Conservation (phyloP, 2,113 vertebrate genomes). For the Tychaedon coryphoeus region DNA sequence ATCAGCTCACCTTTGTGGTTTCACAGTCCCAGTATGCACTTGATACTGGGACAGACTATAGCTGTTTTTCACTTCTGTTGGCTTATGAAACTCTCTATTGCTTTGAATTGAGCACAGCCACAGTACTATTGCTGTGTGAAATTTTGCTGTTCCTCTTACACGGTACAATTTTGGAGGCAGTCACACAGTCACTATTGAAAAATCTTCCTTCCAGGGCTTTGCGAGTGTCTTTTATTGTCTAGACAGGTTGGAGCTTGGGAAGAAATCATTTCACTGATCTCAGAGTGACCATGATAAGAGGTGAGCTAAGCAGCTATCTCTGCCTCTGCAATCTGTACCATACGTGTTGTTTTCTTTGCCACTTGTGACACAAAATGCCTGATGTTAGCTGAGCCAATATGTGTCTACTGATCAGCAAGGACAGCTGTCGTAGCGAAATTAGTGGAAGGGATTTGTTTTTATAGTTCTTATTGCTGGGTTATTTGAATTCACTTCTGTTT, state of each 20-base stretch:
- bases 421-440: not conserved
- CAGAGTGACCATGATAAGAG: not conserved
- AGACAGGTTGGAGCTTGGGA: not conserved
- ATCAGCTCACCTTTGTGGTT: not conserved
- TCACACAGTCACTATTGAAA: not conserved
- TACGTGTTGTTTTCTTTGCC: not conserved
- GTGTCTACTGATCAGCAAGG: not conserved
- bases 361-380: not conserved
- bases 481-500: not conserved
- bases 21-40: not conserved
- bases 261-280: not conserved
- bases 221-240: not conserved
- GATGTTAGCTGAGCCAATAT: not conserved
- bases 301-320: not conserved
- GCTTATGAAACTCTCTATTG: not conserved
- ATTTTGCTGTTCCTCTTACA: not conserved
- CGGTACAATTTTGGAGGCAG: not conserved
- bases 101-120: not conserved
- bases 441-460: not conserved
- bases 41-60: not conserved
- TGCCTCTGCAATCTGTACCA: not conserved
- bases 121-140: not conserved
- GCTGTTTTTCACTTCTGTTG: not conserved
- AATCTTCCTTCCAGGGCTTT: not conserved
- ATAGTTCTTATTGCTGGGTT: not conserved